Conservation (phyloP, 2,797 vertebrate species). For the Acropternis orthonyx region DNA sequence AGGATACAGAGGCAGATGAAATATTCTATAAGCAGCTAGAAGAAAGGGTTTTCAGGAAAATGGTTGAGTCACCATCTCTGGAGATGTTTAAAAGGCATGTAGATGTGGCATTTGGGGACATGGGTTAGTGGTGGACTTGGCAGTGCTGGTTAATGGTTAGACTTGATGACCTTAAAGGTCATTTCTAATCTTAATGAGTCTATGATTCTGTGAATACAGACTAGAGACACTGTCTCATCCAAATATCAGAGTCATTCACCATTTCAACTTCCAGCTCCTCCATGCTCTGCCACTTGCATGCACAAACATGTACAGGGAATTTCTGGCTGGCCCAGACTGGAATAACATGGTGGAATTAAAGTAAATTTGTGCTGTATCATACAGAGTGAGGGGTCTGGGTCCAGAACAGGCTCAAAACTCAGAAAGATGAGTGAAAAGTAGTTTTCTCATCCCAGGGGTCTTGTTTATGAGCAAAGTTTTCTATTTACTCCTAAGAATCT, state of each 20-base stretch:
- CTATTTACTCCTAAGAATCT: neutral
- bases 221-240: neutral
- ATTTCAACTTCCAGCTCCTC: neutral
- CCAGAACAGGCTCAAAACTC: neutral
- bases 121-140: neutral
- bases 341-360: neutral
- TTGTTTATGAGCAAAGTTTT: constrained; percentile 22
- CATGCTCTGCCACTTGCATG: neutral
- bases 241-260: neutral
- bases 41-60: neutral
- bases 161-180: neutral
- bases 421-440: neutral
- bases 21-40: neutral
- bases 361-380: neutral
- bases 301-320: neutral
- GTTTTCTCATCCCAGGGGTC: neutral
- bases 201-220: neutral
- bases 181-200: neutral
- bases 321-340: neutral
- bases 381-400: neutral
- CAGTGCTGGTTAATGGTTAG: neutral
- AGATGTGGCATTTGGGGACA: neutral
- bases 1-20: neutral
- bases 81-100: neutral
- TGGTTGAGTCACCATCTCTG: neutral